These are phyloP conservation scores for Chrysopilus asiliformis DNA, from an alignment of 2,888 invertebrate genomes.

Conservation along the genomic window DNA sequence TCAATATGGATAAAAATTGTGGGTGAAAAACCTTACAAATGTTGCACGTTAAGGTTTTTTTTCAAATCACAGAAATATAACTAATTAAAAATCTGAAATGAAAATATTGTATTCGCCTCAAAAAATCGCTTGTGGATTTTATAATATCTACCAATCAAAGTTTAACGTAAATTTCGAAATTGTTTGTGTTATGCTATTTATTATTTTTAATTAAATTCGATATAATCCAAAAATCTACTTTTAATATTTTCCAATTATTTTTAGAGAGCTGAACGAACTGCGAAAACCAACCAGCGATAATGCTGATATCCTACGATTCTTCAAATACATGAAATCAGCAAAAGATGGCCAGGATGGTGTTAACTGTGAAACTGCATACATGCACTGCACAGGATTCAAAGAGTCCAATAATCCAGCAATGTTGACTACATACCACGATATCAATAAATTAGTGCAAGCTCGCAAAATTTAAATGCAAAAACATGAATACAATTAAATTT, in stretches of 20 bases:
- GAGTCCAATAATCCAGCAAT: slow-evolving; percentile 63
- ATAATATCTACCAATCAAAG: slow-evolving; percentile 29
- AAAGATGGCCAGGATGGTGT: slow-evolving; percentile 73
- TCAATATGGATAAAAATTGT: too few relatives aligned
- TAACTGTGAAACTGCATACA: slow-evolving; percentile 55
- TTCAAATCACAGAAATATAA: too few relatives aligned
- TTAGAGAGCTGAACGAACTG: slow-evolving; percentile 71
- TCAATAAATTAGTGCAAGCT: slow-evolving; percentile 75
- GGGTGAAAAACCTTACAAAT: too few relatives aligned
- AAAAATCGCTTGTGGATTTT: too few relatives aligned
- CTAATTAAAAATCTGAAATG: too few relatives aligned
- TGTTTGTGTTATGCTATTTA: too few relatives aligned
- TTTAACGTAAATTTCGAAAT: too few relatives aligned
- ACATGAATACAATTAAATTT: too few relatives aligned
- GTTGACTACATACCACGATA: slow-evolving; percentile 75
- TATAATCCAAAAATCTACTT: neutral
- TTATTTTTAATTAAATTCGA: too few relatives aligned
- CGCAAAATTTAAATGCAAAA: too few relatives aligned
- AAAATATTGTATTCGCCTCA: too few relatives aligned
- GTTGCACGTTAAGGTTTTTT: too few relatives aligned
- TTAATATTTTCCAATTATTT: slow-evolving; percentile 20
- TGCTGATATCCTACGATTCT: slow-evolving; percentile 75
- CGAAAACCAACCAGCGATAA: slow-evolving; percentile 75
- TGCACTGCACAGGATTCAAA: slow-evolving; percentile 50
- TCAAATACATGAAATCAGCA: slow-evolving; percentile 82